Conservation (phyloP, 2,113 vertebrate genomes). For the Panthera tigris region DNA sequence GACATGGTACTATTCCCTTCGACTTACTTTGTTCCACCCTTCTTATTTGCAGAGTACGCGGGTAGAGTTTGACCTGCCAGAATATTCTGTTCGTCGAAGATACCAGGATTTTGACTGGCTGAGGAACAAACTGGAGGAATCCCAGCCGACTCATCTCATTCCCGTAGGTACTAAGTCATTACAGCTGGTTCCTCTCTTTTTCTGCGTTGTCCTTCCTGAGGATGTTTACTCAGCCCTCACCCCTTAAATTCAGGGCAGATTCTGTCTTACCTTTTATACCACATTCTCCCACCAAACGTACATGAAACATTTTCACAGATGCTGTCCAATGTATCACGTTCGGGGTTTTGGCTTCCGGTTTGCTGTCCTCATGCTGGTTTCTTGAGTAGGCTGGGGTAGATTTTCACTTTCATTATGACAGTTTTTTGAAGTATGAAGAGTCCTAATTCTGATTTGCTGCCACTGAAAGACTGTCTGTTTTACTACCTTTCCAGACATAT, state of each 20-base stretch:
- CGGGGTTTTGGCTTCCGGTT: neutral
- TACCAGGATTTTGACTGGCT: constrained; percentile 99
- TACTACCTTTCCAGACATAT: neutral
- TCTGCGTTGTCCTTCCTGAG: neutral
- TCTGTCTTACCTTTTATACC: neutral
- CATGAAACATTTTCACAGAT: neutral
- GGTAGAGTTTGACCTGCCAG: constrained; percentile 96
- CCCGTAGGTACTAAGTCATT: constrained; percentile 91
- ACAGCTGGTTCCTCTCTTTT: neutral
- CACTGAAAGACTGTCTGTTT: neutral
- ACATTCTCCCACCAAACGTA: neutral
- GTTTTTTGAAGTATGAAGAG: neutral
- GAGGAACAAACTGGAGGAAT: constrained; percentile 95
- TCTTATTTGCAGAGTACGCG: constrained; percentile 90
- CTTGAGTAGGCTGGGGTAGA: neutral
- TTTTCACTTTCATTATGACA: neutral
- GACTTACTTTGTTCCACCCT: neutral
- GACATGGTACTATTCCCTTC: neutral
- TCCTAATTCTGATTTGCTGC: neutral
- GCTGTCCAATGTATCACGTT: neutral
- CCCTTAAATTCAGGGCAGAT: neutral
- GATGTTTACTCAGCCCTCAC: neutral
- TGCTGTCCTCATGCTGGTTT: neutral
- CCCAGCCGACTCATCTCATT: constrained; percentile 98
- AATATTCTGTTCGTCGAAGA: constrained; percentile 94